Percentiles rank a stretch among this genome's conserved stretches.
Evolutionary conservation across 2,113 vertebrate species (phyloP).

Genomic region (Panthera uncia): DNA sequence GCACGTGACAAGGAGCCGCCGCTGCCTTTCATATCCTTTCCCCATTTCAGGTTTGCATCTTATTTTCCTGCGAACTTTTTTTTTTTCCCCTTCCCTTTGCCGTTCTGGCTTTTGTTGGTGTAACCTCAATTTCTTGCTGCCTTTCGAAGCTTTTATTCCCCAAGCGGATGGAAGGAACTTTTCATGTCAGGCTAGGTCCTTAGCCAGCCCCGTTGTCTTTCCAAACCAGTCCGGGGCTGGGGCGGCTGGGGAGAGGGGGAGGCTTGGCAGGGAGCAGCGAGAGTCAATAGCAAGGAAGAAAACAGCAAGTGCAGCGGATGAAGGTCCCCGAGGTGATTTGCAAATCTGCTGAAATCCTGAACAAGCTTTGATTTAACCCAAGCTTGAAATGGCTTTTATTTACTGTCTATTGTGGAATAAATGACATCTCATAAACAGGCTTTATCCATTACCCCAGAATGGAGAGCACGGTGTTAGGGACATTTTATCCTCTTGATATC

Average conservation of each 20-base stretch:
- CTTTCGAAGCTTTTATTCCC: constrained; percentile 55
- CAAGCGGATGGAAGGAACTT: constrained; percentile 62
- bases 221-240: constrained; percentile 78
- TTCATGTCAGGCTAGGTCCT: constrained; percentile 69
- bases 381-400: constrained; percentile 97
- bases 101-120: constrained; percentile 54
- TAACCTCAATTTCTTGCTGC: constrained; percentile 55
- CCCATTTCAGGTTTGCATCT: constrained; percentile 10
- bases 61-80: neutral
- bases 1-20: neutral
- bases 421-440: constrained; percentile 94
- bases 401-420: constrained; percentile 95
- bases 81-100: constrained; percentile 21
- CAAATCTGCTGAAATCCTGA: constrained; percentile 96
- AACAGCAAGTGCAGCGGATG: constrained; percentile 86
- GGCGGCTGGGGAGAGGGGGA: constrained; percentile 59
- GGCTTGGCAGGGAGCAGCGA: constrained; percentile 78
- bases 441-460: constrained; percentile 92
- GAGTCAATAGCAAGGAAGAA: constrained; percentile 83
- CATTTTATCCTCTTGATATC: constrained; percentile 92
- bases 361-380: constrained; percentile 96
- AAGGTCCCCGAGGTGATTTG: constrained; percentile 94
- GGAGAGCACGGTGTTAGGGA: constrained; percentile 89
- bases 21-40: neutral
- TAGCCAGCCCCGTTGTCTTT: constrained; percentile 76